Evolutionary conservation across 2,113 vertebrate species (phyloP).

Genomic region (Cynocephalus volans): DNA sequence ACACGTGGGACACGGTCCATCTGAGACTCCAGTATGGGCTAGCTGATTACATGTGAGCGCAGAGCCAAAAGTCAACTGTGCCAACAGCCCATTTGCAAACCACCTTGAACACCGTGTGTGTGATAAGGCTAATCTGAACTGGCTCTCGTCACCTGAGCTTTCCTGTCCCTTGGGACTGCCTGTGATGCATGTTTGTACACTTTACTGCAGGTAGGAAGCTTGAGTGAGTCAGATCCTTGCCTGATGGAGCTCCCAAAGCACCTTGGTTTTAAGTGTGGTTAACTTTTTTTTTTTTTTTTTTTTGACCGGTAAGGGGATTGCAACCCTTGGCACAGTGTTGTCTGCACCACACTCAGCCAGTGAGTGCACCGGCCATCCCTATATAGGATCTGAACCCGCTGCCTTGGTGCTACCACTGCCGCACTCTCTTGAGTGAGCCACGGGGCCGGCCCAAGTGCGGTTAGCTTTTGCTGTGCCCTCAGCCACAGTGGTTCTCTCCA

Average conservation of each 20-base stretch:
- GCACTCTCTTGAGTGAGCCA: too few species aligned
- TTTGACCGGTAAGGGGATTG: too few species aligned
- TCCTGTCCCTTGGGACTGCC: constrained; percentile 77
- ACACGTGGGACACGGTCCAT: background rate
- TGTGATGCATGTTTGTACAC: constrained; percentile 73
- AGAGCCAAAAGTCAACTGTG: constrained; percentile 79
- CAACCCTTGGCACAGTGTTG: too few species aligned
- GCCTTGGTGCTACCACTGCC: too few species aligned
- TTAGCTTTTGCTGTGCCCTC: background rate
- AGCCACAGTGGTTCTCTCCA: background rate
- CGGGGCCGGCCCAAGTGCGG: background rate
- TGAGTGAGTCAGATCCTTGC: constrained; percentile 45
- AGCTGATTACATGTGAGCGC: constrained; percentile 72
- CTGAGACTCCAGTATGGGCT: constrained; percentile 60
- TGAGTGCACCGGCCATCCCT: too few species aligned
- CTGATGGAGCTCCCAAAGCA: constrained; percentile 42
- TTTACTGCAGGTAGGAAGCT: constrained; percentile 64
- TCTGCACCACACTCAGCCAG: too few species aligned
- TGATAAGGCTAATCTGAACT: constrained; percentile 79
- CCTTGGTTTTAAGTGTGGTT: constrained; percentile 64
- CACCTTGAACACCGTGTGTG: constrained; percentile 72
- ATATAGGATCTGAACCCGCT: too few species aligned
- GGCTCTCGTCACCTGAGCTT: constrained; percentile 73
- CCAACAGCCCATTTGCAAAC: constrained; percentile 77
- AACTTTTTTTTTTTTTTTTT: background rate